Percentiles rank a stretch among this genome's conserved stretches.
Conservation (phyloP, 53 echinoderm and acorn worm genomes). For the Echinometra lucunter region DNA sequence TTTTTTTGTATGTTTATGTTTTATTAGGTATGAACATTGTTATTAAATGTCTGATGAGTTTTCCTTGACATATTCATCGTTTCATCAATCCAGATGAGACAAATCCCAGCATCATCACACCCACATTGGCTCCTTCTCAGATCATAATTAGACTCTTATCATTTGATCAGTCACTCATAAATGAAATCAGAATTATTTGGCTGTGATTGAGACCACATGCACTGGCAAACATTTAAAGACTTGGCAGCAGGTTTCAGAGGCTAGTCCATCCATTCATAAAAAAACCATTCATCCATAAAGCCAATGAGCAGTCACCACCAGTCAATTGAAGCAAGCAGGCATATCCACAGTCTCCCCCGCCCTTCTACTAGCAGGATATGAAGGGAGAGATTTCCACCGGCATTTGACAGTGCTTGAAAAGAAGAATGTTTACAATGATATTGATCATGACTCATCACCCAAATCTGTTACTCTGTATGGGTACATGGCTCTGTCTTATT, state of each 20-base stretch:
- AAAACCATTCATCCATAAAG: neutral
- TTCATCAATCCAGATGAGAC: neutral
- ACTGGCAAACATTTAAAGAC: neutral
- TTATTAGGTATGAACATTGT: no score
- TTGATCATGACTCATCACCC: neutral
- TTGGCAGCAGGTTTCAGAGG: neutral
- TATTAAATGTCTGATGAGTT: neutral
- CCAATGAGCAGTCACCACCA: slow-evolving; percentile 27
- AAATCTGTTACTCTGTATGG: neutral
- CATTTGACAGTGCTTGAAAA: neutral
- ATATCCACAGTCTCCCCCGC: slow-evolving; percentile 14
- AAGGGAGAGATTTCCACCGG: neutral
- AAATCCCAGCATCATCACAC: neutral
- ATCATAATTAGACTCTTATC: neutral
- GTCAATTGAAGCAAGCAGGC: slow-evolving; percentile 40
- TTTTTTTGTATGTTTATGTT: no score
- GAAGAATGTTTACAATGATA: neutral
- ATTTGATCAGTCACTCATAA: slow-evolving; percentile 15
- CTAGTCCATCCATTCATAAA: slow-evolving; percentile 36
- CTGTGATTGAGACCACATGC: neutral
- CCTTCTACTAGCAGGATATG: neutral
- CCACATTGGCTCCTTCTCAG: neutral
- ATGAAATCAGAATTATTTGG: neutral
- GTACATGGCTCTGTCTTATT: neutral
- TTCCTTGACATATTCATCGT: slow-evolving; percentile 10